Evolutionary conservation across 2,113 vertebrate species (phyloP).

Genomic region (Willisornis vidua): DNA sequence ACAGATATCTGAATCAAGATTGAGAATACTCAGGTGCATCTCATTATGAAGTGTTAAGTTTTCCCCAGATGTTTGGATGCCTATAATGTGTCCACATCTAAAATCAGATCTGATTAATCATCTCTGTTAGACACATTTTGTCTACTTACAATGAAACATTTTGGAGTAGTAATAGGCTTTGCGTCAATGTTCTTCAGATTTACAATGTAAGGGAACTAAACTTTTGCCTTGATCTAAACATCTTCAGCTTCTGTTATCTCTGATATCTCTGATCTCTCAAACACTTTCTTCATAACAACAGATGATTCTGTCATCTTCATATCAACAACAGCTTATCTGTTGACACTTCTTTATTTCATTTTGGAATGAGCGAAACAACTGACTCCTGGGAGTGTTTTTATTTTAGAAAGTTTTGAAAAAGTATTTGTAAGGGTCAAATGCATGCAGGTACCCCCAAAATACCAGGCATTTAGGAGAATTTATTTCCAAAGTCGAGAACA

Average conservation of each 20-base stretch:
- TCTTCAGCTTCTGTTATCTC: background rate
- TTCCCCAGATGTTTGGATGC: background rate
- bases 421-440: too few relatives aligned
- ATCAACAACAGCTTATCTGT: background rate
- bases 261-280: background rate
- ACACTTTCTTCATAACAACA: background rate
- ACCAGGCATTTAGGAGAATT: too few relatives aligned
- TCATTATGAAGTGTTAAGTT: background rate
- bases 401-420: background rate
- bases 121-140: background rate
- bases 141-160: background rate
- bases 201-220: background rate
- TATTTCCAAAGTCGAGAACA: too few relatives aligned
- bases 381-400: background rate
- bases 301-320: background rate
- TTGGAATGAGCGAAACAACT: background rate
- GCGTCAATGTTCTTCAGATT: background rate
- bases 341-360: background rate
- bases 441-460: too few relatives aligned
- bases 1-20: background rate
- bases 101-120: background rate
- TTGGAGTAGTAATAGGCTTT: background rate
- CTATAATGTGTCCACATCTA: background rate
- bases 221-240: background rate
- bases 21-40: background rate